Base-by-base conservation (phyloP, 2,888 invertebrate genomes). In the Eurytoma californica region DNA sequence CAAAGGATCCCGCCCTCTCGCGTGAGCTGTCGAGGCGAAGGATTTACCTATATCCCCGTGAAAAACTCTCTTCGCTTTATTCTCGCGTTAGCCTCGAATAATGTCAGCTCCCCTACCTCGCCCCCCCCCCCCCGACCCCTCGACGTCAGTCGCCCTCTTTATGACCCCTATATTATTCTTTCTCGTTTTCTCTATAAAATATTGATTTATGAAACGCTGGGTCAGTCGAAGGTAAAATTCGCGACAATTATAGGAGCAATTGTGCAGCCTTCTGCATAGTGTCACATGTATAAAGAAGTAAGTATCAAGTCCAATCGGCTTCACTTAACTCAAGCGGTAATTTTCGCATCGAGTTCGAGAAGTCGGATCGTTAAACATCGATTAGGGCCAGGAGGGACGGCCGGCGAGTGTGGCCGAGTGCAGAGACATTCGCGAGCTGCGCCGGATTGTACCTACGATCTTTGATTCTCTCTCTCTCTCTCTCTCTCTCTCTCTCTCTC, bases 361-460 rank as follows among this genome's bases (percentile, higher is more conserved):
- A 83, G 82, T 82, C 77, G 76, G 83, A 84, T 85, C 84, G 85
- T 87, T 87, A 86, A 87, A 87, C 84, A 85, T 84, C 86, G 85
- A 87, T 87, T 87, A 87, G 84, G 61, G 74, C 7, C 61, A 55
- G 55, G 24, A 18, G 24, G 13, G 60, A 24, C 12, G 30, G 30
- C n/a, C n/a, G 65, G 39, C 12, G 39, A 63, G 16, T 13, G 39
- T 63, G 65, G 18, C 60, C 67, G 72, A 58, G 63, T n/a, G 65
- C 16, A 20, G 58, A 28, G 57, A 77, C 58, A 70, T 53, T 69
- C 69, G 61, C 55, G 68, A 61, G 68, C 13, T n/a, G 39, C 77
- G 57, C 58, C 51, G 53, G 68, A 53, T 69, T 63, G 65, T 72
- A 70, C 51, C 51, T 53, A 66, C 77, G 53, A 68, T 82, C 74